Evolutionary conservation across 2,797 vertebrate species (phyloP), one percentile per base, ranked within the genome.

Genomic region (Galago senegalensis): DNA sequence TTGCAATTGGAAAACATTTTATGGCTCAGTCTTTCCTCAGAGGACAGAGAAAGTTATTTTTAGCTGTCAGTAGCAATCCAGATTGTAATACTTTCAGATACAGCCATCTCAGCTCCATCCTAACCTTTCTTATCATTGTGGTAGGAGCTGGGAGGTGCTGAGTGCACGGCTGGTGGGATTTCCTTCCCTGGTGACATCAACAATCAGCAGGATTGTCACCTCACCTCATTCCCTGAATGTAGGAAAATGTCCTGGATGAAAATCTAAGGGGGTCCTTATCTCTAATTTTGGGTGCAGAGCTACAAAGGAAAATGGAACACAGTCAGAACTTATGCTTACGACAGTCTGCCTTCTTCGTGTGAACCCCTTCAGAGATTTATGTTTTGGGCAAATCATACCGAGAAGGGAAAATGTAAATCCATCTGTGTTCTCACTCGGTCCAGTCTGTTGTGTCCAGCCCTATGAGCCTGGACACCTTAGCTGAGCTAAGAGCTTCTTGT

Each of bases 21-120:
- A 81, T 75, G 31, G 58, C 40, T 88, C 27, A 67, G 9, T 34
- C 46, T 87, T 83, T 88, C 60, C 83, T 96, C 77, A 80, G 60
- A 96, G 60, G 70, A 92, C 43, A 60, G 7, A 69, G 9, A 43
- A 53, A 80, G 43, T 70, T 58, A 75, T 96, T 90, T 95, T 80
- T 17, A 96, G 70, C 37, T 91, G 61, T 88, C 75, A 60, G 56
- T n/a, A 65, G 89, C 70, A 56, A 86, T 94, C 77, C 67, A 4
- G 7, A 12, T 8, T 20, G 10, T 49, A 63, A 72, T 70, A 31
- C 17, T 9, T 81, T 69, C 65, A 61, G 53, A 60, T 34, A 7
- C 0, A 49, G 85, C 75, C 5, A 16, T 85, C n/a, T 61, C 43
- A 21, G 20, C 27, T 80, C 27, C 61, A 85, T 76, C 37, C 13